phyloP scores from a whole-genome alignment of 2,113 vertebrate species.

The Suncus etruscus region DNA sequence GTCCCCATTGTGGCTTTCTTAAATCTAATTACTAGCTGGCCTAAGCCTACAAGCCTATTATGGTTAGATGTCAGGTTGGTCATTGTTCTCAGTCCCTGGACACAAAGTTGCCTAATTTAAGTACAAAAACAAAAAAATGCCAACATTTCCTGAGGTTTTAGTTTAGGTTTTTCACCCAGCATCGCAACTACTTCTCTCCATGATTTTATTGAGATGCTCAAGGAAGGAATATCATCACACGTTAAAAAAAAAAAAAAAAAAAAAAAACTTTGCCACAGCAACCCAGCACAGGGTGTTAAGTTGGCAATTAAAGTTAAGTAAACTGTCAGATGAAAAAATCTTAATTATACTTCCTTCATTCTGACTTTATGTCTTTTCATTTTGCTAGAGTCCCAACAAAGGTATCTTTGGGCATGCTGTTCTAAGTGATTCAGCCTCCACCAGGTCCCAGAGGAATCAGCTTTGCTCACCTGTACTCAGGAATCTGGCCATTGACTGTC shows the following conservation, averaged over 20 bases:
- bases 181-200: neutral
- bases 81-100: too few species aligned
- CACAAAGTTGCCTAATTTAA: neutral
- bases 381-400: neutral
- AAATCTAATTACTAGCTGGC: too few species aligned
- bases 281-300: constrained; percentile 50
- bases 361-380: constrained; percentile 47
- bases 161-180: neutral
- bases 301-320: constrained; percentile 65
- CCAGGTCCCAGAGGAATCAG: neutral
- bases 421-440: neutral
- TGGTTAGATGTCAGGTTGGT: too few species aligned
- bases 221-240: constrained; percentile 24
- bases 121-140: neutral
- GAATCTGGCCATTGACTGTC: neutral
- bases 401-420: neutral
- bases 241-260: constrained; percentile 51
- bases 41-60: too few species aligned
- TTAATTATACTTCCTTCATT: constrained; percentile 63
- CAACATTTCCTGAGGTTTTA: neutral
- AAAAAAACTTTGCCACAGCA: neutral
- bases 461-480: neutral
- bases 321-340: constrained; percentile 42
- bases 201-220: neutral
- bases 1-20: too few species aligned